Base-by-base conservation (phyloP, 2,113 vertebrate species). In the Ceratotherium simum region DNA sequence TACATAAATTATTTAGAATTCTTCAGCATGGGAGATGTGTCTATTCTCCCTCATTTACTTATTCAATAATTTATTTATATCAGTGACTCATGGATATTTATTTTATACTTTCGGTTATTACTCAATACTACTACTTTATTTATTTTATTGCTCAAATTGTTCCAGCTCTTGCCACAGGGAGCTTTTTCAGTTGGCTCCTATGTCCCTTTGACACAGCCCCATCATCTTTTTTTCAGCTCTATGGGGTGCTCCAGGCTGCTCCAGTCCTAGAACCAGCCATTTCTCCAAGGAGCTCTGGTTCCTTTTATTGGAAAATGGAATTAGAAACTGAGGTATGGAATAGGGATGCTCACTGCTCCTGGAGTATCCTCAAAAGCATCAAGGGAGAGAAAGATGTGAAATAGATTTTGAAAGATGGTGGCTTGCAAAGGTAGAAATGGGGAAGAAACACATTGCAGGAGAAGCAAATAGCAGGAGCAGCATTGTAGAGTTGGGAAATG, bases 51-150 rank as follows among this genome's bases (percentile, higher is more conserved):
- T 42, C 12, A 65, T 64, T 80, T 64, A 90, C 67, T 92, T 96
- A 62, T 58, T 42, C 13, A 78, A 18, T 51, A 20, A 84, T 84
- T 91, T 83, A 72, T 78, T 87, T 87, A 46, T 97, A 73, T n/a
- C n/a, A 89, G 31, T 84, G 72, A 91, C 46, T 39, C 72, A 70
- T 54, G 8, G n/a, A 62, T 93, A 79, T 65, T 96, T 60, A 56
- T 85, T 81, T 91, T 75, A 80, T 39, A 88, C 67, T 54, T 88
- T 89, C 27, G n/a, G 33, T 56, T 88, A 72, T 54, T 92, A 91
- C 31, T 81, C 56, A 94, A 60, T 62, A 20, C 12, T 67, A 64
- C 33, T 82, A 75, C 65, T 79, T 62, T 83, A 93, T 51, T 51
- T 13, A 54, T 67, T 72, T 82, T 56, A 54, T 78, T 83, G 29